Evolutionary conservation across 2,113 vertebrate species (phyloP).

Genomic region (Canis aureus): DNA sequence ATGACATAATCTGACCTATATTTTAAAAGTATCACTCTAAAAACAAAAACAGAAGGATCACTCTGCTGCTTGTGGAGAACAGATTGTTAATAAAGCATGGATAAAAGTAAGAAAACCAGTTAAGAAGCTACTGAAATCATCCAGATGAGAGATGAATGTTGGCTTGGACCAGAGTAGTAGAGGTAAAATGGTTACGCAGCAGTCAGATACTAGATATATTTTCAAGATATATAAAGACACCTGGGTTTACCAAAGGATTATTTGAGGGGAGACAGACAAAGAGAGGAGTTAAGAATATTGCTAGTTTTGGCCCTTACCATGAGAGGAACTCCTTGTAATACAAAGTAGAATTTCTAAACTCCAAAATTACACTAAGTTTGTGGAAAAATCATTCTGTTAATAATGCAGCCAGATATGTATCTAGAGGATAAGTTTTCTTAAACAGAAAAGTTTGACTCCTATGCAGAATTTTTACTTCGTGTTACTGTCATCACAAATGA

Average conservation of each 20-base stretch:
- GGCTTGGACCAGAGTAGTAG: background rate
- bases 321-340: background rate
- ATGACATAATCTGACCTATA: background rate
- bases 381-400: slow-evolving; percentile 33
- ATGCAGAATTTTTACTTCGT: background rate
- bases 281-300: background rate
- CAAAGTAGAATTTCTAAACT: background rate
- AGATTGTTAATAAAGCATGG: background rate
- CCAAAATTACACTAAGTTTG: slow-evolving; percentile 16
- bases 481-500: background rate
- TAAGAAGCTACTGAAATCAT: background rate
- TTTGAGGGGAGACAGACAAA: background rate
- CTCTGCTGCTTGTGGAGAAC: background rate
- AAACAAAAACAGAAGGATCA: background rate
- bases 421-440: slow-evolving; percentile 13
- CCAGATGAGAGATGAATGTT: background rate
- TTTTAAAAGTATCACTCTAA: background rate
- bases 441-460: background rate
- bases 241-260: background rate
- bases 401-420: background rate
- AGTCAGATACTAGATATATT: background rate
- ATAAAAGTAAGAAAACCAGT: background rate
- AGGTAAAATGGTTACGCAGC: background rate
- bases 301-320: background rate
- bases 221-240: background rate